Percentiles rank a stretch among this genome's conserved stretches.
Evolutionary conservation across 2,113 vertebrate genomes (phyloP).

Genomic region (Carassius gibelio): DNA sequence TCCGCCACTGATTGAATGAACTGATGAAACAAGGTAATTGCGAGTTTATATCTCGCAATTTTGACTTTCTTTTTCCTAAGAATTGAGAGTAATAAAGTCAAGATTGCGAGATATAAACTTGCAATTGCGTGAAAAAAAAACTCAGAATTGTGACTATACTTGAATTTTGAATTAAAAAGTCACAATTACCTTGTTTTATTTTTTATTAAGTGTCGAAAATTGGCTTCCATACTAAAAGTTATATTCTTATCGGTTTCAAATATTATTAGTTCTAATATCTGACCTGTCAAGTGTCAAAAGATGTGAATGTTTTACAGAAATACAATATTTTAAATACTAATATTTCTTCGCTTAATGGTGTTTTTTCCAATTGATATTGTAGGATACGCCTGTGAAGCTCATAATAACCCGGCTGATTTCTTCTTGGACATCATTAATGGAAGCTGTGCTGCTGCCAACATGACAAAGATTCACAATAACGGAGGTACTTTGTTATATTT

Average conservation of each 20-base stretch:
- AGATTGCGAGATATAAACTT: too few species aligned
- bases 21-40: too few species aligned
- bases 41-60: too few species aligned
- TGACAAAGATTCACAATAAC: conserved; percentile 63
- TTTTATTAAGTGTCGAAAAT: too few species aligned
- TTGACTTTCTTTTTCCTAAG: too few species aligned
- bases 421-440: conserved; percentile 93
- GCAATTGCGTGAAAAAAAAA: too few species aligned
- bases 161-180: too few species aligned
- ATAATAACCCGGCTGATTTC: conserved; percentile 96
- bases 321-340: background rate
- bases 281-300: background rate
- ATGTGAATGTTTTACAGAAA: background rate
- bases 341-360: background rate
- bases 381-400: conserved; percentile 87
- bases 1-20: too few species aligned
- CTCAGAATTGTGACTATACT: too few species aligned
- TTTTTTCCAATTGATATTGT: conserved; percentile 14
- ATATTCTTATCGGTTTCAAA: background rate
- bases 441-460: conserved; percentile 74
- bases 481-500: conserved; percentile 71
- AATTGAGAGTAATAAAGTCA: too few species aligned
- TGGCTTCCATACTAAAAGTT: too few species aligned
- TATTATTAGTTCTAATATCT: background rate
- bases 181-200: too few species aligned